These are phyloP conservation scores for Pituophis catenifer DNA, from an alignment of 2,113 vertebrate genomes.

Conservation along the genomic window DNA sequence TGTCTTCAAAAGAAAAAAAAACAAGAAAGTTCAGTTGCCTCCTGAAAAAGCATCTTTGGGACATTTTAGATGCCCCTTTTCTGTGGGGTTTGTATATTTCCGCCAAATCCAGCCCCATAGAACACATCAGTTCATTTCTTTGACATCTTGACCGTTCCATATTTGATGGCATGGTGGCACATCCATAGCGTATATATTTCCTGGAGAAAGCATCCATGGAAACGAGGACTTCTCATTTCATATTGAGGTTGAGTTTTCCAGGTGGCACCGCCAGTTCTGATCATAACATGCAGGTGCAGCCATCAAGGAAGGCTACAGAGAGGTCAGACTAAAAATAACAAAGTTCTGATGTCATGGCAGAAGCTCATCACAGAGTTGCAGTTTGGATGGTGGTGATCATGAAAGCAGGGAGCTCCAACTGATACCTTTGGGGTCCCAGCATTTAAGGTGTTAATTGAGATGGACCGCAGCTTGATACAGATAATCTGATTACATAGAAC, in stretches of 20 bases:
- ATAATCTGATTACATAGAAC: not conserved
- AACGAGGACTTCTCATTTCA: not conserved
- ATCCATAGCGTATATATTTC: not conserved
- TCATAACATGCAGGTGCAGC: not conserved
- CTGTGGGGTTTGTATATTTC: not conserved
- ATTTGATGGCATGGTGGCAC: not conserved
- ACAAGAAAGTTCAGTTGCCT: too few relatives aligned
- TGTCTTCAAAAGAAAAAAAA: too few relatives aligned
- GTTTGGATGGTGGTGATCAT: not conserved
- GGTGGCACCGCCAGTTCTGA: not conserved
- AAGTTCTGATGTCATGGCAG: not conserved
- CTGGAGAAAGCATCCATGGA: not conserved
- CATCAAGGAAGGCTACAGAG: not conserved
- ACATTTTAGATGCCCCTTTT: too few relatives aligned
- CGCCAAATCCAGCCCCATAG: not conserved
- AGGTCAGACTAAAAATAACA: not conserved
- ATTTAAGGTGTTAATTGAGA: not conserved
- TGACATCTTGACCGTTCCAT: not conserved
- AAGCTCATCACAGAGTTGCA: not conserved
- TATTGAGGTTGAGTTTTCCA: not conserved
- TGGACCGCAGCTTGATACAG: not conserved
- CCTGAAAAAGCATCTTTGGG: too few relatives aligned
- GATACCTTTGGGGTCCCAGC: not conserved
- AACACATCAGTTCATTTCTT: not conserved
- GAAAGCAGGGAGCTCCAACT: not conserved